Percentiles rank a stretch among this genome's conserved stretches.
Evolutionary conservation across 1,140 invertebrate species (phyloP).

Genomic region (Bombus soroeensis): DNA sequence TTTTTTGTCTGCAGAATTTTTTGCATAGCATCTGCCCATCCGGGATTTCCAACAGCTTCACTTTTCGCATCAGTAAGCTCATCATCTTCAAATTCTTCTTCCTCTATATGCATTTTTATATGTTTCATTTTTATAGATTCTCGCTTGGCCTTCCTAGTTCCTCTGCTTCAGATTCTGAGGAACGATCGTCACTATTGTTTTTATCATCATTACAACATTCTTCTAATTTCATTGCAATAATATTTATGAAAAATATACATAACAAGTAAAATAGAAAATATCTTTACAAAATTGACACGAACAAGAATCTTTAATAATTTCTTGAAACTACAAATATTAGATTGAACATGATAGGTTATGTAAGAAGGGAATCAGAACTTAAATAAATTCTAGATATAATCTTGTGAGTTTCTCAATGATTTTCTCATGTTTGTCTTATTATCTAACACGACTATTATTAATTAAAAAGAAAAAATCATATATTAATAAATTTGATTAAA

Average conservation of each 20-base stretch:
- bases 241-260: background rate
- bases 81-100: background rate
- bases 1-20: slow-evolving; percentile 90
- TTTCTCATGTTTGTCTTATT: background rate
- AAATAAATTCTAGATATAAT: background rate
- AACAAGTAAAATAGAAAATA: background rate
- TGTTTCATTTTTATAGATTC: background rate
- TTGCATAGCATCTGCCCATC: slow-evolving; percentile 88
- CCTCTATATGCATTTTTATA: background rate
- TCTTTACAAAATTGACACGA: background rate
- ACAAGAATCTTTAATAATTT: background rate
- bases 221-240: slow-evolving; percentile 13
- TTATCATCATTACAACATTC: slow-evolving; percentile 41
- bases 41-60: slow-evolving; percentile 69
- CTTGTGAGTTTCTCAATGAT: slow-evolving; percentile 1
- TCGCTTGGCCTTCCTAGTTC: background rate
- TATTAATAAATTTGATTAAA: too few species aligned
- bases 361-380: background rate
- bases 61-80: background rate
- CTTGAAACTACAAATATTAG: background rate
- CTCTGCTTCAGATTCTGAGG: background rate
- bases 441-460: slow-evolving; percentile 6
- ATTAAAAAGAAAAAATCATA: background rate
- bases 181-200: slow-evolving; percentile 70
- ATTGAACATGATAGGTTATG: slow-evolving; percentile 10